Percentiles rank a stretch among this genome's conserved stretches.
phyloP scores from a whole-genome alignment of 2,113 vertebrate genomes.

The Archilochus colubris region DNA sequence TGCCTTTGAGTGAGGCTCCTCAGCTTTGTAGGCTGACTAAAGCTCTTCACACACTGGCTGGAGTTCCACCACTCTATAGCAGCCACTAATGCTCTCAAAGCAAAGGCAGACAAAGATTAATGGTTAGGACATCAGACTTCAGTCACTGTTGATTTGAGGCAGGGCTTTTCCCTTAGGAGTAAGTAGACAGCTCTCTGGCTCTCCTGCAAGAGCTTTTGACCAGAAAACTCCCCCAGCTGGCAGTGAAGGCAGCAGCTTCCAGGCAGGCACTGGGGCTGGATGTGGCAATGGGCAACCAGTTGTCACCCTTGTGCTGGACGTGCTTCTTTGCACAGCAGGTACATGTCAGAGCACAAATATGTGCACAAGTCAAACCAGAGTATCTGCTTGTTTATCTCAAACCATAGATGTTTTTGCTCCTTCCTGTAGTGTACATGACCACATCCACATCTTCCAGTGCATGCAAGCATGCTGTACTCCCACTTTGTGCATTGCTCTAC shows the following conservation, averaged over 20 bases:
- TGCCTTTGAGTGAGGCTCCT: not conserved
- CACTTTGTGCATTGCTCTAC: not conserved
- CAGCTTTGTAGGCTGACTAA: not conserved
- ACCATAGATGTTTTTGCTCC: not conserved
- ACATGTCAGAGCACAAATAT: rapidly evolving
- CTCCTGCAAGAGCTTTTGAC: not conserved
- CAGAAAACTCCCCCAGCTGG: not conserved
- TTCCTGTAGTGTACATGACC: not conserved
- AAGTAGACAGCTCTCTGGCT: not conserved
- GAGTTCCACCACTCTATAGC: not conserved
- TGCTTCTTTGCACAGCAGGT: not conserved
- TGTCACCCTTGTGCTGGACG: not conserved
- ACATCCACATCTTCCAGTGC: not conserved
- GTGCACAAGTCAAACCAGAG: not conserved
- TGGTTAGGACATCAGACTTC: not conserved
- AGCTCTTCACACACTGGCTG: not conserved
- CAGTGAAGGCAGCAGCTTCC: not conserved
- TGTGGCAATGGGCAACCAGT: rapidly evolving
- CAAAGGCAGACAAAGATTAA: not conserved
- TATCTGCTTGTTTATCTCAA: not conserved
- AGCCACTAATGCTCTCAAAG: not conserved
- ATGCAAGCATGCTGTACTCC: rapidly evolving
- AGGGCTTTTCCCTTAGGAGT: not conserved
- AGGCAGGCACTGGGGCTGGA: not conserved
- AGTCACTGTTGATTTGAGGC: not conserved